A percentile compares a stretch with the other conserved stretches of the same genome.
Conservation (phyloP, 2,113 vertebrate species). For the Bothrops jararaca region DNA sequence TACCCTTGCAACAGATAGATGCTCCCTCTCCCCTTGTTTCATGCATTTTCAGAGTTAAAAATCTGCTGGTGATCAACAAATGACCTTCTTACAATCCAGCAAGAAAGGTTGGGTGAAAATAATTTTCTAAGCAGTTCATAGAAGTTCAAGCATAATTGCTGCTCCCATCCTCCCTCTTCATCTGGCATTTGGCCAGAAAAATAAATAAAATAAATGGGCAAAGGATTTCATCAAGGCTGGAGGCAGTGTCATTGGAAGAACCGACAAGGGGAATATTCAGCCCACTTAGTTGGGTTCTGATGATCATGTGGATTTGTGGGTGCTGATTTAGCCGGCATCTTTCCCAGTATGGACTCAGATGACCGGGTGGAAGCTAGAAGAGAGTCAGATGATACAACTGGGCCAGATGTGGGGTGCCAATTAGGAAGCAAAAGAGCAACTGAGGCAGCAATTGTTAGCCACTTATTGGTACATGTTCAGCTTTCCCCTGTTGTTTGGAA, state of each 20-base stretch:
- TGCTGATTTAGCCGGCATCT: neutral
- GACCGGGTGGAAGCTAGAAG: neutral
- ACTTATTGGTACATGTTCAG: neutral
- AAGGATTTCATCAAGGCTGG: neutral
- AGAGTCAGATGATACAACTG: neutral
- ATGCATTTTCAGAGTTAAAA: neutral
- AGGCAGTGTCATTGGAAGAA: neutral
- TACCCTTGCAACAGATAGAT: neutral
- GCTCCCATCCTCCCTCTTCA: neutral
- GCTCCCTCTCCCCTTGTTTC: neutral
- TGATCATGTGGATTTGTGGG: slow-evolving; percentile 6
- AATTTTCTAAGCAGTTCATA: neutral
- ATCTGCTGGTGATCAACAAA: neutral
- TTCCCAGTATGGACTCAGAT: slow-evolving; percentile 19
- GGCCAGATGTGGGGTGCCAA: fast-evolving
- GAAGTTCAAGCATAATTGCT: neutral
- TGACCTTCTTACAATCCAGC: neutral
- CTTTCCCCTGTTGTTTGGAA: neutral
- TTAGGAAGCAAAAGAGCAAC: neutral
- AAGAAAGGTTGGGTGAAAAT: neutral
- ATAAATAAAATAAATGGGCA: neutral
- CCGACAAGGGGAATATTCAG: neutral
- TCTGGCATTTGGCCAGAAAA: neutral
- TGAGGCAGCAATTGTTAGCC: fast-evolving
- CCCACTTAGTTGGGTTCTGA: neutral